These are phyloP conservation scores for Manis pentadactyla DNA, from an alignment of 2,797 vertebrate genomes.

Conservation along the genomic window DNA sequence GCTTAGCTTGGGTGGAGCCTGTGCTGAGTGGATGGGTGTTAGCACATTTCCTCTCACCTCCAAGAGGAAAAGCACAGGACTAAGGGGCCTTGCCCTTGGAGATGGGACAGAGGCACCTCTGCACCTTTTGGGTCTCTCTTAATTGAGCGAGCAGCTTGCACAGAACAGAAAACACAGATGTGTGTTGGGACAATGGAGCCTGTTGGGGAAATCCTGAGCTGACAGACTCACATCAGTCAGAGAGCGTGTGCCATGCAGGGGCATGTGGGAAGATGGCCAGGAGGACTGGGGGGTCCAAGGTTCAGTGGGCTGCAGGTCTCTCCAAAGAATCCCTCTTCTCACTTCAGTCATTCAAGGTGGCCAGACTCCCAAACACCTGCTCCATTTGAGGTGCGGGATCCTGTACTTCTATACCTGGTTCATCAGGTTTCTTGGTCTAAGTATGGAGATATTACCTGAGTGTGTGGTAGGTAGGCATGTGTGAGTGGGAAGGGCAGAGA, in stretches of 20 bases:
- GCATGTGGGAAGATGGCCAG: fast-evolving
- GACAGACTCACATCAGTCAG: background rate
- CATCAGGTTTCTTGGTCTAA: background rate
- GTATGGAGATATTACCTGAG: background rate
- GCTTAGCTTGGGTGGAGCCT: background rate
- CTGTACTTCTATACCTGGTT: background rate
- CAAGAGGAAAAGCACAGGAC: background rate
- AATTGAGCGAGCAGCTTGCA: background rate
- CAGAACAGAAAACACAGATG: fast-evolving
- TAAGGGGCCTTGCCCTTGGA: background rate
- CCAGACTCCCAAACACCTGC: background rate
- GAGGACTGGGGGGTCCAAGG: too few species aligned
- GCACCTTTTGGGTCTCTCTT: background rate
- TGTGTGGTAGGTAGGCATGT: background rate
- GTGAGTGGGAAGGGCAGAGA: background rate
- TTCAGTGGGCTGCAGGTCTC: fast-evolving
- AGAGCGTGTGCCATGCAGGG: background rate
- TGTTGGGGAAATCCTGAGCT: background rate
- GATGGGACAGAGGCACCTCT: fast-evolving
- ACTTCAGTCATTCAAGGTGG: fast-evolving
- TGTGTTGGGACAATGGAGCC: background rate
- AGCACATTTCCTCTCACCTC: background rate
- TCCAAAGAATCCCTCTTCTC: background rate
- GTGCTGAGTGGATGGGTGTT: too few species aligned
- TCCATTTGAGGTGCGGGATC: background rate